These are phyloP conservation scores for Paramacrobiotus metropolitanus DNA, from an alignment of 1,140 invertebrate genomes.

Conservation along the genomic window DNA sequence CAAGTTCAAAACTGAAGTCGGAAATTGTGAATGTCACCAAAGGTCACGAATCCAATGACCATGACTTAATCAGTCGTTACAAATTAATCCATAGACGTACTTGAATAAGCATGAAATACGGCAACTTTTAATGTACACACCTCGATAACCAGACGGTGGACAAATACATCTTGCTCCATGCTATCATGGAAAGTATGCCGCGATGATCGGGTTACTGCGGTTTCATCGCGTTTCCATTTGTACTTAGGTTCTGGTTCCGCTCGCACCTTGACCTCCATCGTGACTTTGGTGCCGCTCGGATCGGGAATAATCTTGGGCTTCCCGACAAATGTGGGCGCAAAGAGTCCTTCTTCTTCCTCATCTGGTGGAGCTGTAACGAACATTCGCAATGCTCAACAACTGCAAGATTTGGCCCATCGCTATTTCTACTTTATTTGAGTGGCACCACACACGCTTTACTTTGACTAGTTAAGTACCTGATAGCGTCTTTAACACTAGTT, in stretches of 20 bases:
- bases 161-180: slow-evolving; percentile 58
- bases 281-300: slow-evolving; percentile 79
- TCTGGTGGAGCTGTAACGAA: neutral
- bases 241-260: slow-evolving; percentile 79
- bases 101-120: slow-evolving; percentile 8
- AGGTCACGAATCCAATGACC: no score
- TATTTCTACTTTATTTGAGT: no score
- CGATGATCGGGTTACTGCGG: slow-evolving; percentile 47
- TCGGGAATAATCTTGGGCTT: slow-evolving; percentile 85
- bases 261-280: slow-evolving; percentile 87
- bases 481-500: no score
- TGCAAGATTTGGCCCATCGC: no score
- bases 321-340: slow-evolving; percentile 77
- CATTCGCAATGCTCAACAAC: neutral
- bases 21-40: no score
- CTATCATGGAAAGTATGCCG: slow-evolving; percentile 44
- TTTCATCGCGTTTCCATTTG: slow-evolving; percentile 43
- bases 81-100: slow-evolving; percentile 7
- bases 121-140: slow-evolving; percentile 19
- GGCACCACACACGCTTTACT: no score
- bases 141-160: slow-evolving; percentile 63
- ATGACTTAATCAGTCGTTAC: neutral
- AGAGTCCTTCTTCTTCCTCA: slow-evolving; percentile 1
- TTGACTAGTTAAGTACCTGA: no score
- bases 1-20: no score